Evolutionary conservation across 2,113 vertebrate species (phyloP).

Genomic region (Dasyurus viverrinus): DNA sequence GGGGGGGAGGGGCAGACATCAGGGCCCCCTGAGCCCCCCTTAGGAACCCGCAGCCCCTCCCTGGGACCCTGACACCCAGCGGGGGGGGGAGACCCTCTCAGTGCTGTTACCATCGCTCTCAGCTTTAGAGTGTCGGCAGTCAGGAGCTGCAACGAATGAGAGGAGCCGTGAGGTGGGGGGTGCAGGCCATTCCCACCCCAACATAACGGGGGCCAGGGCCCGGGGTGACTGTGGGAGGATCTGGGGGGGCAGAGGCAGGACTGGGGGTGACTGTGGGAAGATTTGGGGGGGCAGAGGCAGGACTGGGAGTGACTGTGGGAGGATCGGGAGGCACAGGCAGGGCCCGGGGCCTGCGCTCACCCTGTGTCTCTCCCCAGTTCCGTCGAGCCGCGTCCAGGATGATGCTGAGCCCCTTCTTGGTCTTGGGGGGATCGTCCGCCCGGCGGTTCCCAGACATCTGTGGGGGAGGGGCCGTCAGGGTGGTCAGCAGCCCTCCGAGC

Average conservation of each 20-base stretch:
- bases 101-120: slow-evolving; percentile 89
- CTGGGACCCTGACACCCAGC: not conserved
- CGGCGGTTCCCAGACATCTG: slow-evolving; percentile 85
- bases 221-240: not conserved
- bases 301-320: no score
- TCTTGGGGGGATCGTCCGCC: slow-evolving; percentile 84
- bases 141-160: slow-evolving; percentile 86
- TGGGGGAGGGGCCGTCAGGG: not conserved
- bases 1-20: not conserved
- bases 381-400: slow-evolving; percentile 85
- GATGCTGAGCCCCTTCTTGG: slow-evolving; percentile 84
- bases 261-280: not conserved
- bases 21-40: not conserved
- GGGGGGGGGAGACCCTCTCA: slow-evolving; percentile 14
- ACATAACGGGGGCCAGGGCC: slow-evolving; percentile 11
- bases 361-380: slow-evolving; percentile 82
- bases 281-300: no score
- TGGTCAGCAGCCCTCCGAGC: not conserved
- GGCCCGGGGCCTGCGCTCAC: slow-evolving; percentile 54
- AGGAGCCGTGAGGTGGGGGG: slow-evolving; percentile 18
- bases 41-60: not conserved
- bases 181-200: no score
- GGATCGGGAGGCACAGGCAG: not conserved
- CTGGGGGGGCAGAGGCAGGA: no score
- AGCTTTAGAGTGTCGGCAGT: slow-evolving; percentile 83